phyloP scores from a whole-genome alignment of 2,113 vertebrate genomes.

The Zosterops japonicus region DNA sequence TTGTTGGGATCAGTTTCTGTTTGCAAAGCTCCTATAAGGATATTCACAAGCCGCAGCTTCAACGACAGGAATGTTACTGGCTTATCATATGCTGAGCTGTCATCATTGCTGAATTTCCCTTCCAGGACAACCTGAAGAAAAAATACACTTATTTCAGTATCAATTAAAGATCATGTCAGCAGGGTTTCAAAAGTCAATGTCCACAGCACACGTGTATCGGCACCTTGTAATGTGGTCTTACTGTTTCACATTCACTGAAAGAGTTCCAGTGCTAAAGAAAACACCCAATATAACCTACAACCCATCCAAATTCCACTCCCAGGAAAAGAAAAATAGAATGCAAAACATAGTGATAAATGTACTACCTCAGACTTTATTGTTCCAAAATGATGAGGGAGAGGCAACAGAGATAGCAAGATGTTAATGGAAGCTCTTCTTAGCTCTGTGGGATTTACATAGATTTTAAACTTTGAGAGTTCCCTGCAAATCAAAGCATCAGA shows the following conservation, averaged over 20 bases:
- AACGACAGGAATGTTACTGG: slow-evolving; percentile 92
- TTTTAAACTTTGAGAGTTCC: slow-evolving; percentile 96
- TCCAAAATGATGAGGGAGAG: slow-evolving; percentile 96
- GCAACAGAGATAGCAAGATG: slow-evolving; percentile 91
- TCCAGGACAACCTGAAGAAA: slow-evolving; percentile 88
- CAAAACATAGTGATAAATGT: not conserved
- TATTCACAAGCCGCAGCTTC: slow-evolving; percentile 92
- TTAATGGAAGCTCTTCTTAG: slow-evolving; percentile 94
- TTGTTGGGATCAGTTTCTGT: slow-evolving; percentile 95
- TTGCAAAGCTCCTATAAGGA: slow-evolving; percentile 94
- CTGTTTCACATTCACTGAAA: not conserved
- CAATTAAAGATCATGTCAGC: not conserved
- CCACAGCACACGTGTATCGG: not conserved
- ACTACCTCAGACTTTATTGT: slow-evolving; percentile 93
- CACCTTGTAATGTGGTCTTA: not conserved
- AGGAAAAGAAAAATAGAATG: not conserved
- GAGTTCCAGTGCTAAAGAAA: not conserved
- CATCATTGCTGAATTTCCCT: slow-evolving; percentile 94
- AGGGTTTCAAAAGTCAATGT: not conserved
- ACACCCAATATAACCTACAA: not conserved
- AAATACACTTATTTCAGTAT: slow-evolving; percentile 20
- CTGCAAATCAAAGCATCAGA: slow-evolving; percentile 71
- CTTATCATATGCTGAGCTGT: slow-evolving; percentile 86
- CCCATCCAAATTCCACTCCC: not conserved
- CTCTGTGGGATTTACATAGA: slow-evolving; percentile 93